Evolutionary conservation across 2,888 invertebrate species (phyloP).

Genomic region (Thymelicus acteon): DNA sequence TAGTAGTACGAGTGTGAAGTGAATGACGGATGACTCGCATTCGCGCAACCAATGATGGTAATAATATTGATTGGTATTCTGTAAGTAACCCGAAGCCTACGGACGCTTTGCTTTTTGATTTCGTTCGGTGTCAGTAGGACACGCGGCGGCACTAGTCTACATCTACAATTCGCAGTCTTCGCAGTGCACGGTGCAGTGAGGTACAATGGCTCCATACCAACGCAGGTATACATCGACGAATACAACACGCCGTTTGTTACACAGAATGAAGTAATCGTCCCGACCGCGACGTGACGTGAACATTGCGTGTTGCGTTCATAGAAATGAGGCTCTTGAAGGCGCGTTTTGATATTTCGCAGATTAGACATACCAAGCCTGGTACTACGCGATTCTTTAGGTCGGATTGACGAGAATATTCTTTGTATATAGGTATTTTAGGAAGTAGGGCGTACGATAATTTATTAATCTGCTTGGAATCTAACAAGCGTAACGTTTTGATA

Average conservation of each 20-base stretch:
- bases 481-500: slow-evolving; percentile 37
- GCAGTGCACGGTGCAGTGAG: slow-evolving; percentile 49
- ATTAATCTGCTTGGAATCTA: slow-evolving; percentile 51
- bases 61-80: slow-evolving; percentile 61
- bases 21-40: slow-evolving; percentile 58
- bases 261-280: slow-evolving; percentile 59
- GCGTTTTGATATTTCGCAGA: slow-evolving; percentile 54
- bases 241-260: slow-evolving; percentile 48
- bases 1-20: slow-evolving; percentile 53
- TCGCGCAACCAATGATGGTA: slow-evolving; percentile 48
- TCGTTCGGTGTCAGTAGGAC: slow-evolving; percentile 77
- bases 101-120: slow-evolving; percentile 64
- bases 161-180: slow-evolving; percentile 49
- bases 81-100: slow-evolving; percentile 44
- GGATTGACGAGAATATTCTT: slow-evolving; percentile 36
- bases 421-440: slow-evolving; percentile 52
- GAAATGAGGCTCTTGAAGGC: slow-evolving; percentile 41
- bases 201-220: background rate
- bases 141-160: slow-evolving; percentile 55
- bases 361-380: slow-evolving; percentile 3
- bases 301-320: slow-evolving; percentile 39
- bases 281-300: slow-evolving; percentile 50
- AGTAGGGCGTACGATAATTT: slow-evolving; percentile 54
- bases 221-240: background rate
- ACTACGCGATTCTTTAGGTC: slow-evolving; percentile 19